phyloP scores from a whole-genome alignment of 1,140 invertebrate genomes.

The Saccostrea cuccullata region DNA sequence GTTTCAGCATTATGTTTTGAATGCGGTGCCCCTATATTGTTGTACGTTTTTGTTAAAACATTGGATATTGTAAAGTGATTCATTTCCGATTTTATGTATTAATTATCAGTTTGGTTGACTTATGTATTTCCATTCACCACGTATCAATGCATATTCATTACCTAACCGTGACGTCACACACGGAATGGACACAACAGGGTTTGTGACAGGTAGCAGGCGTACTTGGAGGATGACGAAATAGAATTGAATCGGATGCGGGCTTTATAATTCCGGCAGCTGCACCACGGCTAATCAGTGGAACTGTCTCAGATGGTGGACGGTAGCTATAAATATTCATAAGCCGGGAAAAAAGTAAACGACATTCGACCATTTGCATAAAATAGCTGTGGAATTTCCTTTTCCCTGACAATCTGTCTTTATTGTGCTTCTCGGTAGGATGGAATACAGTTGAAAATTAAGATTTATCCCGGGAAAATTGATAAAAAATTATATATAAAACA shows the following conservation, averaged over 20 bases:
- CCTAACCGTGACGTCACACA: not conserved
- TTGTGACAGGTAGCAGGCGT: not conserved
- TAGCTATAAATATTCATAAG: constrained; percentile 1
- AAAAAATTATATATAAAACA: no score
- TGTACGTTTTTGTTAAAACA: not conserved
- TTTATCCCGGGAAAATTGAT: not conserved
- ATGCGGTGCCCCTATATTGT: not conserved
- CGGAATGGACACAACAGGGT: not conserved
- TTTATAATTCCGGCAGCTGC: constrained; percentile 13
- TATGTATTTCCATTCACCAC: not conserved
- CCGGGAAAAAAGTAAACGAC: not conserved
- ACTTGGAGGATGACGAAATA: not conserved
- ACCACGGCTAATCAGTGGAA: not conserved
- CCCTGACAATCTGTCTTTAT: not conserved
- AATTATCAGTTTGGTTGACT: not conserved
- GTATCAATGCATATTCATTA: not conserved
- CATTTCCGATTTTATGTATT: not conserved
- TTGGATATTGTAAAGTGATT: not conserved
- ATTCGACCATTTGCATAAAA: not conserved
- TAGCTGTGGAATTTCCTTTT: not conserved
- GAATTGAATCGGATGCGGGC: not conserved
- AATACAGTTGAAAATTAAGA: not conserved
- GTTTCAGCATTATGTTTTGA: not conserved
- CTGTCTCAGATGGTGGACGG: constrained; percentile 7
- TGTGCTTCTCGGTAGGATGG: not conserved